Evolutionary conservation across 1,140 invertebrate species (phyloP), one percentile per base, ranked within the genome.

Genomic region (Diorhabda carinulata): DNA sequence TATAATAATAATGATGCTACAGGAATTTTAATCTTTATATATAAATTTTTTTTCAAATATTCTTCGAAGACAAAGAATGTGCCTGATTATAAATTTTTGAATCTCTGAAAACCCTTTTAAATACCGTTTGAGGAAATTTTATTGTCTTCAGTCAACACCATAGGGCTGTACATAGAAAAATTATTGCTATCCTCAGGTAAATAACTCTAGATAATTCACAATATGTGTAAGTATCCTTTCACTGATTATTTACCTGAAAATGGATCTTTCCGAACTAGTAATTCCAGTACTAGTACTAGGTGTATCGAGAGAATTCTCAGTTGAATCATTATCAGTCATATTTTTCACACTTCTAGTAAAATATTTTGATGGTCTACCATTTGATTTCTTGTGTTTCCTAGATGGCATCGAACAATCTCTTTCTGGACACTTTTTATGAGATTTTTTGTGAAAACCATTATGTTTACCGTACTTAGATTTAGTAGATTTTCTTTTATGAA

Each of bases 241-340:
- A 25, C 25, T 25, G 25, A 25, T 25, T 25, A 52, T n/a, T 52
- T 52, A 52, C 57, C 85, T 76, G 72, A 85, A 86, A 45, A 86
- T 70, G n/a, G 82, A 78, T 57, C 81, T 81, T 72, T 80, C 81
- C 7, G 78, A 77, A 68, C 68, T 78, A 41, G 79, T 81, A 57
- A 80, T 83, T 79, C 86, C 86, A 73, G 85, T 85, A 74, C 86
- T 87, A 56, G 85, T 87, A 74, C 86, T 87, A 4, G 86, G 86
- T 70, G 83, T 78, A 65, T 81, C 80, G 9, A 80, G 64, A 9
- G 73, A 75, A 69, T 72, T 72, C 52, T 74, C 68, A 43, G 69
- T 69, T 25, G 72, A 43, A 67, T 69, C 69, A 72, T 74, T 44
- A 80, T 64, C 63, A 64, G 45, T 64, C 63, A 64, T 45, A 41